These are phyloP conservation scores for Clistopyga incitator DNA, from an alignment of 2,888 invertebrate species.

Conservation along the genomic window DNA sequence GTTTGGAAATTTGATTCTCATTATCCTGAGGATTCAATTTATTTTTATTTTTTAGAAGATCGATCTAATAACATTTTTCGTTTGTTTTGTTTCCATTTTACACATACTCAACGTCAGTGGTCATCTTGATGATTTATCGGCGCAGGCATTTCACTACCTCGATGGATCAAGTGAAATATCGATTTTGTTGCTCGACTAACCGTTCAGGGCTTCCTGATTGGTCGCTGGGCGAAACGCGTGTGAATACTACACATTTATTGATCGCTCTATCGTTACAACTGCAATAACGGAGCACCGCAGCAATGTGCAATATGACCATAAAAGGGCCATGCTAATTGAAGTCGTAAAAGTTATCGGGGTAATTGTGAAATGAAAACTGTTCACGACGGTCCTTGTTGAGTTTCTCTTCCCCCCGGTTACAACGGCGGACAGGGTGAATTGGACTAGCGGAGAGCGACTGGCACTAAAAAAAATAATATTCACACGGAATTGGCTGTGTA, in stretches of 20 bases:
- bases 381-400: constrained; percentile 11
- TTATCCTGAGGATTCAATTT: too few relatives aligned
- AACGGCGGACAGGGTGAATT: constrained; percentile 45
- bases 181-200: constrained; percentile 1
- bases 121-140: too few relatives aligned
- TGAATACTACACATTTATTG: constrained; percentile 2
- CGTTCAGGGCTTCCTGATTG: not conserved
- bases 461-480: constrained; percentile 20
- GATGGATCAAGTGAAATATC: not conserved
- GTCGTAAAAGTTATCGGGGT: constrained; percentile 42
- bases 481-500: constrained; percentile 14
- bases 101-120: not conserved
- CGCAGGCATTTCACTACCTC: not conserved
- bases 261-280: not conserved
- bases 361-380: constrained; percentile 32
- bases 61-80: too few relatives aligned
- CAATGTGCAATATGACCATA: constrained; percentile 26
- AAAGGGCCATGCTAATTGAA: constrained; percentile 45
- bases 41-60: not conserved
- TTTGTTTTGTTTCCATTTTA: not conserved
- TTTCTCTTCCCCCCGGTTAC: not conserved
- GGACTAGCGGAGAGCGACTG: constrained; percentile 25
- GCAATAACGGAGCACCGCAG: not conserved
- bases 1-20: too few relatives aligned
- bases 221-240: not conserved